Base-by-base conservation (phyloP, 2,888 invertebrate species). In the Drosophila stalkeri region DNA sequence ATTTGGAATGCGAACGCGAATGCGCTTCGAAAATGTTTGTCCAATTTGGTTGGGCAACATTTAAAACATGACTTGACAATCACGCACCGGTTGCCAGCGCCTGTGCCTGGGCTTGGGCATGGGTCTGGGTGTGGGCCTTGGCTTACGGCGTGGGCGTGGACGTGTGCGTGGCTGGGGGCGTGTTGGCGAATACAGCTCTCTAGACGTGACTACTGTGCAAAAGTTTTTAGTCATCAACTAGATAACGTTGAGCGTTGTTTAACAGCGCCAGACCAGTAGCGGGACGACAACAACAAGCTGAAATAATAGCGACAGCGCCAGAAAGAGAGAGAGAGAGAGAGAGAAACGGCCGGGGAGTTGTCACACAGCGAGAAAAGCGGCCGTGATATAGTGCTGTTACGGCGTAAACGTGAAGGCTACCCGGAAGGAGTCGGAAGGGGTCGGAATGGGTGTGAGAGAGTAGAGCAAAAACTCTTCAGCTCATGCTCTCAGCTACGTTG, bases 1-100 rank as follows among this genome's bases (percentile, higher is more conserved):
- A 87, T 87, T 89, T 89, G 46, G 74, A 73, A 72, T 75, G 75
- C 77, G 75, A 77, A 66, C 68, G 77, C 85, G 77, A 81, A 81
- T 81, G 72, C 78, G 81, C 71, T 81, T 81, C 67, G 77, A 89
- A 78, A 89, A 85, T 85, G 89, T 85, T 89, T 85, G 89, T 85
- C 89, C 85, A 85, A 85, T 89, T 85, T 85, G 80, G 80, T 85
- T 89, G 89, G 82, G 77, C 77, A 85, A 85, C 88, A 87, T 89
- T 85, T 89, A 87, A 87, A 85, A 85, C 85, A 82, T 84, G 89
- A 87, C 87, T 87, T 85, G 85, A 87, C 86, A 85, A 85, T 77
- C 85, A 87, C 80, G 88, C 85, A 85, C 74, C 79, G 80, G 63
- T 70, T 61, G 55, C 57, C 47, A 27, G 54, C n/a, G 37, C 37